Evolutionary conservation across 2,888 invertebrate genomes (phyloP).

Genomic region (Drosophila hamatofila): DNA sequence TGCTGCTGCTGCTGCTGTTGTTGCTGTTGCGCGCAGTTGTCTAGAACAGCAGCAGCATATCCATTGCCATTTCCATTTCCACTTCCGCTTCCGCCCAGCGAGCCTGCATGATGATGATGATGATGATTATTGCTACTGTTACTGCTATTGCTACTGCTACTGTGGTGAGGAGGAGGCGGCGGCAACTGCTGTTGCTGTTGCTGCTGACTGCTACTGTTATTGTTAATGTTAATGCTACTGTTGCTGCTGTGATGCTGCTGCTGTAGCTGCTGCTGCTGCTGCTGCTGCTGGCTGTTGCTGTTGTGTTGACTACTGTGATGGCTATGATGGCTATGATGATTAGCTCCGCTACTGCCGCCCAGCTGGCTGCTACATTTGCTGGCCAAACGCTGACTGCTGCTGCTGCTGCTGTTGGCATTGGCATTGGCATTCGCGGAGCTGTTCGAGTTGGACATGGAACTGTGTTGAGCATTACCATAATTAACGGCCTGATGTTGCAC

Average conservation of each 20-base stretch:
- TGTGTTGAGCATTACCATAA: conserved; percentile 71
- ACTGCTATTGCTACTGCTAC: conserved; percentile 56
- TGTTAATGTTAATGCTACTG: conserved; percentile 58
- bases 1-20: conserved; percentile 56
- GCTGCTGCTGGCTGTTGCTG: conserved; percentile 25
- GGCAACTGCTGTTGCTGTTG: conserved; percentile 48
- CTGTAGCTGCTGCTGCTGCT: conserved; percentile 43
- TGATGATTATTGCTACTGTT: conserved; percentile 69
- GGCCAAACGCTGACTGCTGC: conserved; percentile 46
- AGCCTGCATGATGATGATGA: conserved; percentile 68
- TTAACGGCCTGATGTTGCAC: conserved; percentile 69
- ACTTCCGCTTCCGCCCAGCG: conserved; percentile 73
- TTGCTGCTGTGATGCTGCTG: conserved; percentile 57
- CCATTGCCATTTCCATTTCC: conserved; percentile 71
- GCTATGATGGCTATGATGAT: conserved; percentile 70
- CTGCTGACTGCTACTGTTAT: conserved; percentile 18
- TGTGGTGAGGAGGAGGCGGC: conserved; percentile 48
- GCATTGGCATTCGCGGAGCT: conserved; percentile 48
- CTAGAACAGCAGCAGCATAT: conserved; percentile 56
- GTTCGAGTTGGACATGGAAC: conserved; percentile 58
- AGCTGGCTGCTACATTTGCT: conserved; percentile 54
- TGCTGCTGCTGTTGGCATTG: conserved; percentile 18
- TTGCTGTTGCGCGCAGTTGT: conserved; percentile 32
- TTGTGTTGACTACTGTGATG: conserved; percentile 51
- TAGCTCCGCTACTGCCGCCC: conserved; percentile 55